Conservation (phyloP, 2,797 vertebrate genomes). For the Florisuga fusca region DNA sequence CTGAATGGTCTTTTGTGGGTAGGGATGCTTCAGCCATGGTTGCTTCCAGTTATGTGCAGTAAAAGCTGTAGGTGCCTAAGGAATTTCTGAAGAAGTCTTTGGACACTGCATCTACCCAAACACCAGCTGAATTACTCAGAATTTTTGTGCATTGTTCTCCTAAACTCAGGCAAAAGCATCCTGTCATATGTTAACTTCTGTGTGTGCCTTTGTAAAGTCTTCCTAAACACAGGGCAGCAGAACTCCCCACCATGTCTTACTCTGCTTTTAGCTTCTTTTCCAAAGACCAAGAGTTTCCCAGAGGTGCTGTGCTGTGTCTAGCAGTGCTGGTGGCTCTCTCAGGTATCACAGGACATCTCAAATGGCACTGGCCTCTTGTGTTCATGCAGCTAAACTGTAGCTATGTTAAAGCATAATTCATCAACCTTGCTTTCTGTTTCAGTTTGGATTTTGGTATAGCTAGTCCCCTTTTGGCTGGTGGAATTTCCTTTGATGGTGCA, state of each 20-base stretch:
- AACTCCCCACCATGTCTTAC: background rate
- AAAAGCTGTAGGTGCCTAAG: background rate
- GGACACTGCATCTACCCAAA: background rate
- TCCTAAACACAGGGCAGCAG: background rate
- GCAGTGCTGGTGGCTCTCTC: background rate
- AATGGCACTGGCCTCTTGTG: background rate
- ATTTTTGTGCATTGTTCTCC: background rate
- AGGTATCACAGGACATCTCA: background rate
- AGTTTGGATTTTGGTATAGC: background rate
- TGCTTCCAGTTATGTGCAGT: background rate
- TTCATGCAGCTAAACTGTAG: background rate
- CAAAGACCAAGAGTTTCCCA: background rate
- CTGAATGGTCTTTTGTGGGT: background rate
- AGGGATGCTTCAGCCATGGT: background rate
- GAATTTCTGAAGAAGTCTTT: background rate
- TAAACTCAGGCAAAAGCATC: background rate
- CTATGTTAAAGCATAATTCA: background rate
- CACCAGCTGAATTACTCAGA: fast-evolving
- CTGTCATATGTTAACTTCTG: fast-evolving
- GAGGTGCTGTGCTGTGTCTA: background rate
- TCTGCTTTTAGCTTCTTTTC: background rate
- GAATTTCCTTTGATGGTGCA: background rate
- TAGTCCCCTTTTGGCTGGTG: background rate
- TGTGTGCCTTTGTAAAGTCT: background rate
- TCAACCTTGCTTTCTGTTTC: background rate